Percentiles rank a stretch among this genome's conserved stretches.
These are phyloP conservation scores for Cygnus olor DNA, from an alignment of 2,797 vertebrate genomes.

Conservation along the genomic window DNA sequence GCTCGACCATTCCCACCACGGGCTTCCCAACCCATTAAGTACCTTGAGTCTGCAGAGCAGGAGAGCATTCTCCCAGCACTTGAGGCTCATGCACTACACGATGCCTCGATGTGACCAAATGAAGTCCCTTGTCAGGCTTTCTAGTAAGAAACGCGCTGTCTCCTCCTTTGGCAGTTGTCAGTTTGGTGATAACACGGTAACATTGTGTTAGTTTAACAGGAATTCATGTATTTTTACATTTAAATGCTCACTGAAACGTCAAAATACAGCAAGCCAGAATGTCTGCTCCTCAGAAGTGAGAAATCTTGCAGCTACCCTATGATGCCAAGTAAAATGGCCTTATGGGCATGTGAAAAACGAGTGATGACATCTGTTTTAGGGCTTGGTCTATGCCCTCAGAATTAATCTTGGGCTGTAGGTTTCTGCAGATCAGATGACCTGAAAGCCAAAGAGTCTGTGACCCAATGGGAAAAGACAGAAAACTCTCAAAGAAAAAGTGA, in stretches of 20 bases:
- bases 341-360: background rate
- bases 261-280: background rate
- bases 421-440: background rate
- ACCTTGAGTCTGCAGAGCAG: background rate
- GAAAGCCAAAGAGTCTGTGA: background rate
- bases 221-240: background rate
- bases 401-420: background rate
- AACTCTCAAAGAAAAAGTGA: background rate
- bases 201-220: background rate
- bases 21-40: background rate
- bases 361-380: background rate
- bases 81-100: accelerated
- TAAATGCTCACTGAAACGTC: background rate
- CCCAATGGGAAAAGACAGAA: background rate
- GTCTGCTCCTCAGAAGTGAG: background rate
- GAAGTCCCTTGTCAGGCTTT: background rate
- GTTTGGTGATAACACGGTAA: background rate
- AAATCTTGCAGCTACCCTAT: background rate
- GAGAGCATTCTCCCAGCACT: background rate
- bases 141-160: background rate
- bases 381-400: background rate
- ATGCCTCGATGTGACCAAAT: background rate
- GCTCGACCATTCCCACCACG: accelerated
- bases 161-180: background rate
- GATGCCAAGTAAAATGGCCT: background rate